Evolutionary conservation across 1,140 invertebrate species (phyloP).

Genomic region (Phocides pigmalion): DNA sequence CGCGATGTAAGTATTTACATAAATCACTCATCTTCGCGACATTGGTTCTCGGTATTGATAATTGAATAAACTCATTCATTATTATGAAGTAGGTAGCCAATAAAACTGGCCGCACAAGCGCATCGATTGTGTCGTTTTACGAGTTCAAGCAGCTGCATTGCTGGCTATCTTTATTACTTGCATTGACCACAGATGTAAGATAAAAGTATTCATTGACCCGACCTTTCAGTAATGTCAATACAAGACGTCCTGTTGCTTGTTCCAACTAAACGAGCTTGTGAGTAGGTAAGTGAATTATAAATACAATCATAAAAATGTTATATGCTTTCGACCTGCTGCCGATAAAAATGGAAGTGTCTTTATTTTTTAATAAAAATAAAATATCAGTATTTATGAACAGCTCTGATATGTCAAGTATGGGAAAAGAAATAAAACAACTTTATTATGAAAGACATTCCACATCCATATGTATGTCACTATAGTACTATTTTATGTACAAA

Average conservation of each 20-base stretch:
- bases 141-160: slow-evolving; percentile 72
- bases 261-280: neutral
- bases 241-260: slow-evolving; percentile 21
- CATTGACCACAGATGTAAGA: slow-evolving; percentile 65
- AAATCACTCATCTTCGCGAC: slow-evolving; percentile 70
- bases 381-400: no score
- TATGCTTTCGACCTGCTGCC: no score
- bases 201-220: slow-evolving; percentile 61
- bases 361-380: no score
- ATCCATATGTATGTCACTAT: no score
- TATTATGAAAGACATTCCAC: no score
- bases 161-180: slow-evolving; percentile 77
- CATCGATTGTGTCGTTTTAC: slow-evolving; percentile 74
- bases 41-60: slow-evolving; percentile 75
- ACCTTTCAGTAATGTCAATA: slow-evolving; percentile 46
- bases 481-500: no score
- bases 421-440: no score
- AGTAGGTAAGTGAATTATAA: slow-evolving; percentile 12
- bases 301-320: no score
- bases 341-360: no score
- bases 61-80: slow-evolving; percentile 82
- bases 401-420: no score
- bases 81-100: slow-evolving; percentile 61
- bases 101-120: slow-evolving; percentile 72
- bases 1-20: slow-evolving; percentile 33